Evolutionary conservation across 2,797 vertebrate species (phyloP).

Genomic region (Siniperca scherzeri): DNA sequence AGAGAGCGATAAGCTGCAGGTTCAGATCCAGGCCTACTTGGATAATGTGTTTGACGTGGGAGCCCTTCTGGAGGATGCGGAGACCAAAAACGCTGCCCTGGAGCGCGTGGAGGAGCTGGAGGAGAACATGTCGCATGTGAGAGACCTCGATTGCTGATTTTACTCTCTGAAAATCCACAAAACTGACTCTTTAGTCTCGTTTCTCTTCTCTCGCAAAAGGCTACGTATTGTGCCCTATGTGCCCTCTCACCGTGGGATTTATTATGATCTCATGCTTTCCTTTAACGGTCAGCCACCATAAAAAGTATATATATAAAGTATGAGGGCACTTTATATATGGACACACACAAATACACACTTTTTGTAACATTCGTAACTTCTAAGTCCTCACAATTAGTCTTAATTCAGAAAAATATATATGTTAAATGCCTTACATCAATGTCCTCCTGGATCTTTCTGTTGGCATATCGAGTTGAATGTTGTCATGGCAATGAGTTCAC

Average conservation of each 20-base stretch:
- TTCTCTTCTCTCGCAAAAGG: background rate
- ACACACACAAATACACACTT: background rate
- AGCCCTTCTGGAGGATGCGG: slow-evolving; percentile 96
- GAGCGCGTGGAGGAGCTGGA: slow-evolving; percentile 98
- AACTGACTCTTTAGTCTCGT: background rate
- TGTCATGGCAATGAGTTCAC: slow-evolving; percentile 22
- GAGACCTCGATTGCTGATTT: slow-evolving; percentile 46
- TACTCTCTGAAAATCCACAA: background rate
- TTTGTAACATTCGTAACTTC: background rate
- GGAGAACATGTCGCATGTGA: slow-evolving; percentile 96
- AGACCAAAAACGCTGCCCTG: slow-evolving; percentile 98
- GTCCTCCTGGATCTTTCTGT: background rate
- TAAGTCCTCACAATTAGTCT: background rate
- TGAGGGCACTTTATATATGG: background rate
- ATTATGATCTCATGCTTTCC: slow-evolving; percentile 4
- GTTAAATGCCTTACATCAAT: background rate
- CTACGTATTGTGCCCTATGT: background rate
- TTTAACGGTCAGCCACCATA: background rate
- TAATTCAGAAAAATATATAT: background rate
- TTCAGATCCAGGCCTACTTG: slow-evolving; percentile 98
- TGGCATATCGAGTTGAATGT: slow-evolving; percentile 8
- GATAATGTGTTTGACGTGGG: slow-evolving; percentile 99
- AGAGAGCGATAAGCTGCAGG: slow-evolving; percentile 97
- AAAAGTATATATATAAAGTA: background rate
- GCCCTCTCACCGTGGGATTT: background rate